These are phyloP conservation scores for Puma concolor DNA, from an alignment of 2,113 vertebrate genomes.

Conservation along the genomic window DNA sequence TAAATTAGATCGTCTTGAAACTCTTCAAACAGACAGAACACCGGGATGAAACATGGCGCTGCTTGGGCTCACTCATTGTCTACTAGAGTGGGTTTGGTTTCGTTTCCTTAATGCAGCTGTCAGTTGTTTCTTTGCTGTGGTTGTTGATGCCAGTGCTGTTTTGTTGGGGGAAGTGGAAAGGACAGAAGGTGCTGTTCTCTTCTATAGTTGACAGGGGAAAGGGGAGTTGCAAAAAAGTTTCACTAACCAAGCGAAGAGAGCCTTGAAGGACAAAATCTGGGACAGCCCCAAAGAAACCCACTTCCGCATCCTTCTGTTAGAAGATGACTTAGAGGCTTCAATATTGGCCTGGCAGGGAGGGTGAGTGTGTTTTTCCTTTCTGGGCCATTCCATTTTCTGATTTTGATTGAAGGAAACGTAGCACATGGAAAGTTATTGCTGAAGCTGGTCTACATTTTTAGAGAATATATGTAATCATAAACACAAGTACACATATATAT, in stretches of 20 bases:
- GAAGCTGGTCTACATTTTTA: background rate
- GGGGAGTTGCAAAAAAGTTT: background rate
- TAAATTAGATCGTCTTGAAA: conserved; percentile 77
- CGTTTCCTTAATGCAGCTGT: conserved; percentile 40
- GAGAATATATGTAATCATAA: background rate
- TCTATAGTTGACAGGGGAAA: background rate
- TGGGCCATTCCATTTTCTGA: background rate
- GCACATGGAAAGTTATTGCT: background rate
- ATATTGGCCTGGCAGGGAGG: background rate
- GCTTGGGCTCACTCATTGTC: conserved; percentile 37
- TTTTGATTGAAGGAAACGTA: background rate
- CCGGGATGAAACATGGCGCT: conserved; percentile 57
- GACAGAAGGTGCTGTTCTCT: background rate
- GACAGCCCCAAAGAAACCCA: too few relatives aligned
- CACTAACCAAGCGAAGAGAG: background rate
- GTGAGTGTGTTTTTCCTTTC: background rate
- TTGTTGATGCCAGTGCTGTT: background rate
- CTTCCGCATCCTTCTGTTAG: rapidly evolving
- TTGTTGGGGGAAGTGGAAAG: background rate
- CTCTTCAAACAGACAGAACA: conserved; percentile 62
- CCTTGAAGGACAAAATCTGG: background rate
- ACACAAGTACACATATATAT: background rate
- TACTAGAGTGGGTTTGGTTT: background rate
- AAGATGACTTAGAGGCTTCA: background rate
- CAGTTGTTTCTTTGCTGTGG: background rate